Base-by-base conservation (phyloP, 2,797 vertebrate genomes). In the Botia almorhae region DNA sequence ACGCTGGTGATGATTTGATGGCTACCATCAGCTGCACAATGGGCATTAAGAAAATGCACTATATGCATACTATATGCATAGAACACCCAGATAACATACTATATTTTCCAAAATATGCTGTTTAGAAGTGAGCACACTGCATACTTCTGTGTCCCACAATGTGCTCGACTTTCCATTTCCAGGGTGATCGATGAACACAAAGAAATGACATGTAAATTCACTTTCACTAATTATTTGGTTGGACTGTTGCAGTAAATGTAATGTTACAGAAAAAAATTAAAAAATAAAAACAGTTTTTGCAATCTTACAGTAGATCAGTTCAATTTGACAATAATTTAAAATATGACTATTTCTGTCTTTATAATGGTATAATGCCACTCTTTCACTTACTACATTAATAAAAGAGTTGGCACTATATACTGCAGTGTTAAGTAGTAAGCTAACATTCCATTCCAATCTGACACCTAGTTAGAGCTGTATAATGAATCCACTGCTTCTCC, bases 1-100 rank as follows among this genome's bases (percentile, higher is more conserved):
- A 69, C 51, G 29, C 73, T 60, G 46, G 50, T 48, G 63, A 63
- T 67, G 69, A 23, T 68, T 78, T 50, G 19, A 72, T 67, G 50
- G 13, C 51, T 19, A 7, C n/a, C 23, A 39, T 50, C 21, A 74
- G 29, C 55, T 26, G 65, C 72, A 78, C 67, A 81, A 69, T 65
- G 69, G 46, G 56, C 21, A 21, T 21, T 12, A 23, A 53, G 71
- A 63, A 50, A 19, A 61, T 51, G 5, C 14, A 51, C 33, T 33
- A 33, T 10, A 51, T 51, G 50, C 4, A 13, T 36, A 36, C 12
- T 13, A 16, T 16, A 12, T 50, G 48, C 1, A 50, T 50, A 16
- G 48, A 50, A 50, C 4, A 50, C 48, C 48, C 12, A 4, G 48
- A 14, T 51, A 17, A 51, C 50, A 3, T 51, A 16, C 14, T 50